Evolutionary conservation across 2,113 vertebrate genomes (phyloP), one percentile per base, ranked within the genome.

Genomic region (Diphyllodes magnificus): DNA sequence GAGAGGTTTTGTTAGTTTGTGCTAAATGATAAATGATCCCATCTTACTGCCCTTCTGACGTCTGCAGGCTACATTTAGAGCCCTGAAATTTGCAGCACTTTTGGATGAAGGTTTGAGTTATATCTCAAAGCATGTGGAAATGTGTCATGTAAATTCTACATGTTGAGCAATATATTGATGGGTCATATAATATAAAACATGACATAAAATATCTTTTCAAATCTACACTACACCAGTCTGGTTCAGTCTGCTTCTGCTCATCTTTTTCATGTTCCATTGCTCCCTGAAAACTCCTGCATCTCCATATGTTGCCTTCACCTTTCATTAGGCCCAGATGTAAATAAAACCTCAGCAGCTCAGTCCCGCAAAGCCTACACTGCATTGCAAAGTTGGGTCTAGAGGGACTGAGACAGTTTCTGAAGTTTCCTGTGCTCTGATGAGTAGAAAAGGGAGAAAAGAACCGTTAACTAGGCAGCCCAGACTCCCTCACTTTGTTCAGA

Each of bases 121-220:
- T 45, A 59, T 61, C 63, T 86, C 68, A 56, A 66, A 92, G 82
- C 27, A 23, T 66, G 59, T 86, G 47, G 64, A 88, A 92, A 86
- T 73, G 44, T 88, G 82, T 88, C 76, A 70, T 59, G 64, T 86
- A 80, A 90, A 86, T 71, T 56, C 37, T 66, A 65, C 19, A 39
- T 66, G 33, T 73, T 90, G 79, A 86, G 76, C 42, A 92, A 81
- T 88, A 86, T 88, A 94, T 75, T 80, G 82, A 73, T 96, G 82
- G 95, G 33, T 92, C 91, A 90, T 17, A 25, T 54, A 86, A 50
- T 77, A 66, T 40, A 93, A 88, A 83, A 33, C 44, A 51, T 37
- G 30, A 51, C 63, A 94, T 88, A 83, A 96, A 96, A 88, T 95
- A 90, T 57, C 71, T 73, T 92, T 81, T 93, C 60, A 90, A 78